Conservation (phyloP, 2,888 invertebrate genomes). For the Ornithoptera alexandrae region DNA sequence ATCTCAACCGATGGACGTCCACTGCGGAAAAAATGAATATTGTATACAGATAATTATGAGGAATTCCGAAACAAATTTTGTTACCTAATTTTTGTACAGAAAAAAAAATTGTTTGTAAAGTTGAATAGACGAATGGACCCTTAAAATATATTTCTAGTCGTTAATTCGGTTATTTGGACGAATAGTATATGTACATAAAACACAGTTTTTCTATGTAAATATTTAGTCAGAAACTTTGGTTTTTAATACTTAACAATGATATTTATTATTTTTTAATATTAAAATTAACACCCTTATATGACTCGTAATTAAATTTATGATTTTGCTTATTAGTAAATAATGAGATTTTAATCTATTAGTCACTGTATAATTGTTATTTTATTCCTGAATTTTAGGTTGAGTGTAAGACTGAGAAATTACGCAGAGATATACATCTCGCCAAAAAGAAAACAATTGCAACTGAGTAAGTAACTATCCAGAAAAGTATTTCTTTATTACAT, state of each 20-base stretch:
- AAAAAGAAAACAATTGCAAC: constrained; percentile 56
- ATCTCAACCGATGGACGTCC: too few relatives aligned
- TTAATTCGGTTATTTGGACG: not conserved
- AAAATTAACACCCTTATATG: not conserved
- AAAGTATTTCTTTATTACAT: not conserved
- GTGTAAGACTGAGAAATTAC: constrained; percentile 40
- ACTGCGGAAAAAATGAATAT: too few relatives aligned
- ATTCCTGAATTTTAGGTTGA: constrained; percentile 35
- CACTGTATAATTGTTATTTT: not conserved
- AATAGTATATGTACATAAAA: too few relatives aligned
- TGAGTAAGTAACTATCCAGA: constrained; percentile 46
- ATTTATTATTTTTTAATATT: too few relatives aligned
- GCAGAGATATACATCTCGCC: constrained; percentile 41
- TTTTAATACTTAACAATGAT: too few relatives aligned
- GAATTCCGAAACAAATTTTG: not conserved
- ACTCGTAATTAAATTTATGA: not conserved
- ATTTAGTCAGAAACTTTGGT: too few relatives aligned
- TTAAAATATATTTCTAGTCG: not conserved
- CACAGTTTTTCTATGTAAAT: too few relatives aligned
- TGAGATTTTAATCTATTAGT: too few relatives aligned
- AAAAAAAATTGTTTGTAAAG: not conserved
- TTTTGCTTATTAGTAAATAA: not conserved
- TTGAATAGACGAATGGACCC: too few relatives aligned
- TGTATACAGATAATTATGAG: too few relatives aligned
- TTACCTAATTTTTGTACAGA: not conserved